Base-by-base conservation (phyloP, 2,797 vertebrate species). In the Oryzias sinensis region DNA sequence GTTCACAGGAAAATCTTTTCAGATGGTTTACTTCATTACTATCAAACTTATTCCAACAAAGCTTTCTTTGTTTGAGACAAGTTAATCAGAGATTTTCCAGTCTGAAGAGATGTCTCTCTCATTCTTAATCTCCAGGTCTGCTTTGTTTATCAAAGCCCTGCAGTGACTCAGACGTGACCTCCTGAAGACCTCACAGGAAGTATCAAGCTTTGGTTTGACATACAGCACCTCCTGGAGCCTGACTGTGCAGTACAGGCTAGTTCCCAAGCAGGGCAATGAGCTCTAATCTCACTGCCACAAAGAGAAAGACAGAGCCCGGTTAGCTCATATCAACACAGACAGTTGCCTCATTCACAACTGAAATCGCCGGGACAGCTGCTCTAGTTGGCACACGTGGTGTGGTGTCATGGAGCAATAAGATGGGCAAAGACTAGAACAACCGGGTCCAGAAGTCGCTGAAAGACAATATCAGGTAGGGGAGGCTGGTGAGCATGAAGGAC, bases 201-300 rank as follows among this genome's bases (percentile, higher is more conserved):
- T 20, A 6, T 8, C 0, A 18, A 40, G 44, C 40, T 33, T 44
- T 52, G 3, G 1, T 6, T 2, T 46, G 25, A 67, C 43, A 41
- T 4, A 56, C 60, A 64, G 56, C 51, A 48, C 67, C 61, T 68
- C 66, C 70, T 72, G 67, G 24, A 73, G 74, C 47, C 20, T 3
- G 49, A 48, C 24, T 13, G 11, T 47, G 59, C 56, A 54, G 61
- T 58, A 62, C 49, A 70, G 65, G 52, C 37, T 13, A 44, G 24
- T 65, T 76, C 67, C 60, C 60, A 50, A 53, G 33, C 33, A 11
- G 33, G 37, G 44, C 70, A 56, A 57, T 66, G 43, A 74, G 29
- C 48, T 49, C 44, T 66, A 65, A 71, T 78, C 55, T 70, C 50
- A 77, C 69, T 24, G 68, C 65, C 58, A 48, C 33, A 6, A 59